Evolutionary conservation across 2,113 vertebrate species (phyloP), one percentile per base, ranked within the genome.

Genomic region (Pithys albifrons): DNA sequence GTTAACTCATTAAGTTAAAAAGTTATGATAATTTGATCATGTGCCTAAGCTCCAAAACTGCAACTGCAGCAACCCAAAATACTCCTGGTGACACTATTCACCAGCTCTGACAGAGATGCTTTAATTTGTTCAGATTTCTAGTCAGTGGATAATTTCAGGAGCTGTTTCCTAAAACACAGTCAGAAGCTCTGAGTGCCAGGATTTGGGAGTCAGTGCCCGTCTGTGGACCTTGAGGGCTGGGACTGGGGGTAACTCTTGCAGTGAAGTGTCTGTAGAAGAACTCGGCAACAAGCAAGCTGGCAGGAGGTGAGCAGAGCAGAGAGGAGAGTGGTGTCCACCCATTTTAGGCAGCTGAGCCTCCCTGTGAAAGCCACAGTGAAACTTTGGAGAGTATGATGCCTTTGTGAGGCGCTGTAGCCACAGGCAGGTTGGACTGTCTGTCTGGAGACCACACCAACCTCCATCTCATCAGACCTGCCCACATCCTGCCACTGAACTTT

Each of bases 1-100:
- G 94, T 95, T 97, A 96, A 97, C 94, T 96, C 95, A 95, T 97
- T 97, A 95, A 95, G 89, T 96, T 95, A 95, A 95, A 95, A 97
- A 97, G 95, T 97, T 97, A 96, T 95, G 95, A 92, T 97, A 96
- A 96, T 96, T 89, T 93, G 88, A 88, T 96, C 91, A 89, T 93
- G 92, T 94, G 95, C 83, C 79, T 93, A 75, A 91, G 61, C 83
- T 90, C 92, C 85, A 80, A 95, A 96, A 95, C 72, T 93, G 95
- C 92, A 90, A 91, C 88, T 85, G 89, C 95, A 93, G 93, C 95
- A 93, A 67, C 95, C 90, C 85, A 84, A 93, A 94, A 83, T 92
- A 64, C 85, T 90, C 67, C 76, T 84, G 72, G 88, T 92, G 72
- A 91, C 86, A 83, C 35, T 80, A 28, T 73, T 91, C 79, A 74